phyloP scores from a whole-genome alignment of 2,113 vertebrate species.

The Anseranas semipalmata region DNA sequence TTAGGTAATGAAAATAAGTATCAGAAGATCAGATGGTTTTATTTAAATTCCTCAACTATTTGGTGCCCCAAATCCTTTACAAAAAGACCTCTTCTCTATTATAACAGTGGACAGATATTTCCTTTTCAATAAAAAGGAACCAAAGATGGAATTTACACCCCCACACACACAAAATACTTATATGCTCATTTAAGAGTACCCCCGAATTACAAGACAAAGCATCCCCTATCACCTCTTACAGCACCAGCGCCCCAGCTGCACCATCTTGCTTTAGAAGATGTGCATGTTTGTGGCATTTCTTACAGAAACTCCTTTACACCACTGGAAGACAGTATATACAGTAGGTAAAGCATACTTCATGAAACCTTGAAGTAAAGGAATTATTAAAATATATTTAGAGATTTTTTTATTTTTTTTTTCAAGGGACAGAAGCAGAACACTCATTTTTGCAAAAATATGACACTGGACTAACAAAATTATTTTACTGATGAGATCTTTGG shows the following conservation, averaged over 20 bases:
- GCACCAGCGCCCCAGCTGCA: neutral
- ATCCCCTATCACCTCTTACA: neutral
- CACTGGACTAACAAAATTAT: neutral
- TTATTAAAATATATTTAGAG: neutral
- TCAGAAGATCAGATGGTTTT: neutral
- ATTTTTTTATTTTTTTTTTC: neutral
- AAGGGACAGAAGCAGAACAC: neutral
- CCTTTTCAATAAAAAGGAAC: neutral
- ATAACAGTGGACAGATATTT: neutral
- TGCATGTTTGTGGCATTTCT: neutral
- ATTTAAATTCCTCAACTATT: neutral
- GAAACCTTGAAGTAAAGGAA: neutral
- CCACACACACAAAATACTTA: neutral
- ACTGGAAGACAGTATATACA: neutral
- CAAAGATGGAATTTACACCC: neutral
- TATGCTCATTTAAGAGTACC: neutral
- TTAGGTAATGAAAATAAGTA: neutral
- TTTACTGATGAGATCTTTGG: neutral
- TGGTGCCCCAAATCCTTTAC: neutral
- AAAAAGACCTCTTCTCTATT: neutral
- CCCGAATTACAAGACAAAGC: neutral
- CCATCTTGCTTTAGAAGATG: neutral
- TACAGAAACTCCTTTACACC: neutral
- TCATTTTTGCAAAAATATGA: neutral
- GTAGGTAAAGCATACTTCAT: neutral